phyloP scores from a whole-genome alignment of 2,888 invertebrate genomes.

The Itoplectis maculator region DNA sequence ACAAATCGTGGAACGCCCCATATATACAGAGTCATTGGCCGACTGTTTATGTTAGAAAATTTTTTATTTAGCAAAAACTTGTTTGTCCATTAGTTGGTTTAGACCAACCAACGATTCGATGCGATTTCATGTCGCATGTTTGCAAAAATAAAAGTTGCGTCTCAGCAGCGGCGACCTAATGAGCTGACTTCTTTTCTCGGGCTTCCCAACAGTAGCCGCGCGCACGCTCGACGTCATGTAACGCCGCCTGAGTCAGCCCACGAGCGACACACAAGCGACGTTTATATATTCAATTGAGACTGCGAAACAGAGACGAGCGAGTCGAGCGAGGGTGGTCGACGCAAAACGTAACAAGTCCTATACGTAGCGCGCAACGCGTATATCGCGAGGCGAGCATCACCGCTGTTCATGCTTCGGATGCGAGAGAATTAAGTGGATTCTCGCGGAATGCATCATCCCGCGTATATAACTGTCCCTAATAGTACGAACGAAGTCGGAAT shows the following conservation, averaged over 20 bases:
- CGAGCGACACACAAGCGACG: not conserved
- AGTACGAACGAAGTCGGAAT: slow-evolving; percentile 10
- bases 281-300: slow-evolving; percentile 22
- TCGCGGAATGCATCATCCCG: slow-evolving; percentile 4
- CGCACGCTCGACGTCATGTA: not conserved
- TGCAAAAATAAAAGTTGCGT: no score
- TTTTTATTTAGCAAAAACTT: not conserved
- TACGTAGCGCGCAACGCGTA: not conserved
- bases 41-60: no score
- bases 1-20: no score
- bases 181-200: slow-evolving; percentile 10
- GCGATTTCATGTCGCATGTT: no score
- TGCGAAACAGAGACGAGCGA: not conserved
- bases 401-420: not conserved
- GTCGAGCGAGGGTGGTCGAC: slow-evolving; percentile 20
- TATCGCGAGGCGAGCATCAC: slow-evolving; percentile 3
- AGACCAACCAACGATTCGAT: no score
- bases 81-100: not conserved
- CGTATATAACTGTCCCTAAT: slow-evolving; percentile 9
- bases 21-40: no score
- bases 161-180: not conserved
- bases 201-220: slow-evolving; percentile 10
- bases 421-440: slow-evolving; percentile 22
- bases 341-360: not conserved
- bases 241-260: not conserved